Base-by-base conservation (phyloP, 2,888 invertebrate species). In the Erebia epiphron region DNA sequence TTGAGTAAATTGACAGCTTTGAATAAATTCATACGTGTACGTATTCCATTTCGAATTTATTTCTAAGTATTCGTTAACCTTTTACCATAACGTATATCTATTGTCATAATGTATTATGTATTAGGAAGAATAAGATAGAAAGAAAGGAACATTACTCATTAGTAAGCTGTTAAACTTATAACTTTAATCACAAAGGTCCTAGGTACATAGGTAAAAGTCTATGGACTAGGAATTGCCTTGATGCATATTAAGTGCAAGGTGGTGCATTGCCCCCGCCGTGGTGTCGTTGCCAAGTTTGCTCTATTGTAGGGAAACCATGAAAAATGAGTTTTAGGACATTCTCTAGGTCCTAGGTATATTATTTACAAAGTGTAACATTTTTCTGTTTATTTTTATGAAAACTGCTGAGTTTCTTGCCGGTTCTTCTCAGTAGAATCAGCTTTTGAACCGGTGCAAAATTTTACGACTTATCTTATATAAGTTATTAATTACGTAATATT, bases 211-310 rank as follows among this genome's bases (percentile, higher is more conserved):
- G 52, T 2, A 50, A n/a, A 66, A 67, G 72, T 74, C 68, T 65
- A 73, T 74, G 73, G 74, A 75, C 75, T 76, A 74, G 76, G 68
- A 74, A 72, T 83, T 76, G 86, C 88, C 86, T 87, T 87, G 87
- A 79, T 86, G 86, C 88, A 89, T 87, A 85, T 77, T 87, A 90
- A 90, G 90, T 90, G 90, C 90, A 90, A 89, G 89, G 90, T 87
- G 83, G 91, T 87, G 87, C 91, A 89, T 80, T 88, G 91, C 86
- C 90, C 91, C 74, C 85, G 61, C 70, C 75, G 74, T 77, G 80
- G 80, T 86, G 86, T 85, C 84, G 87, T 81, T 83, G 83, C 79
- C 80, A 79, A 73, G 73, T 73, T 73, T 73, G 71, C 68, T 67
- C 41, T 66, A 71, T 71, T 58, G 67, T 67, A 67, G 58, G 49